phyloP scores from a whole-genome alignment of 1,140 invertebrate genomes.

The Trinorchestia longiramus region DNA sequence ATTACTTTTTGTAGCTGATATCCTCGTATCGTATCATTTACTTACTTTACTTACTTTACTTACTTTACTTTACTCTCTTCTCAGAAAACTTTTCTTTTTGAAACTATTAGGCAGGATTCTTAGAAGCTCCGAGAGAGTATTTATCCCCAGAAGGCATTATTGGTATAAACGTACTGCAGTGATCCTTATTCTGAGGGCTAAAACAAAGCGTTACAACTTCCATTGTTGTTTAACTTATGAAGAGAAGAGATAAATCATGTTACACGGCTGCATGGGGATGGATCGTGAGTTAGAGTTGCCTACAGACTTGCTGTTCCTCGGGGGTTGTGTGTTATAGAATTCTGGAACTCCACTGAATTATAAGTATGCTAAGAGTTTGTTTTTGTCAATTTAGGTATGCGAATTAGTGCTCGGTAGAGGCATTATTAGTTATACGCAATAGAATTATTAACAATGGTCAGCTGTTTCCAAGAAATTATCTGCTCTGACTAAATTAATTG shows the following conservation, averaged over 20 bases:
- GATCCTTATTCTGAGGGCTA: not conserved
- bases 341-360: not conserved
- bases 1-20: not conserved
- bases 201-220: not conserved
- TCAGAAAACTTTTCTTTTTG: too few relatives aligned
- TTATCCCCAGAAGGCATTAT: not conserved
- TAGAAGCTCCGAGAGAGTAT: not conserved
- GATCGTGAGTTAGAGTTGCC: too few relatives aligned
- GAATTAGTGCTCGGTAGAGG: not conserved
- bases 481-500: too few relatives aligned
- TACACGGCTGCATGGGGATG: too few relatives aligned
- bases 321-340: too few relatives aligned
- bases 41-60: too few relatives aligned
- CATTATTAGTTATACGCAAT: not conserved
- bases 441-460: too few relatives aligned
- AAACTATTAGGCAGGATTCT: not conserved
- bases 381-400: not conserved
- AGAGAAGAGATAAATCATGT: not conserved
- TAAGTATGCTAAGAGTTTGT: not conserved
- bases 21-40: not conserved
- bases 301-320: too few relatives aligned
- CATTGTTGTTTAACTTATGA: not conserved
- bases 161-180: not conserved
- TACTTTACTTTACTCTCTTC: too few relatives aligned
- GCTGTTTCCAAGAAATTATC: too few relatives aligned